Percentiles rank a stretch among this genome's conserved stretches.
These are phyloP conservation scores for Camptogramma bilineatum DNA, from an alignment of 2,888 invertebrate genomes.

Conservation along the genomic window DNA sequence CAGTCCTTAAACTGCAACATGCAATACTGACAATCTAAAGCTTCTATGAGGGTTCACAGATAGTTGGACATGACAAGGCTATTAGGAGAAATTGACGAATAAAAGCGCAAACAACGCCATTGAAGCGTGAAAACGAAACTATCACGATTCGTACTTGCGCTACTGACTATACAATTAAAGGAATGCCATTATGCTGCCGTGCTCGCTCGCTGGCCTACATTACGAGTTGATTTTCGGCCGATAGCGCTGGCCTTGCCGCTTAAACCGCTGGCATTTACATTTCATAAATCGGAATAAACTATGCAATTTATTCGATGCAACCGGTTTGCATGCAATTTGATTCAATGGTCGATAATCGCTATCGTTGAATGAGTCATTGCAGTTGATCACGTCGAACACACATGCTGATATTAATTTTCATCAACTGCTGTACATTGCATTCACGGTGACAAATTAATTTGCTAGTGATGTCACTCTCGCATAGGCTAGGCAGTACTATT, in stretches of 20 bases:
- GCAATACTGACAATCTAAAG: constrained; percentile 47
- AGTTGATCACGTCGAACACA: constrained; percentile 47
- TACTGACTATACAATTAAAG: constrained; percentile 62
- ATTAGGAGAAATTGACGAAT: constrained; percentile 68
- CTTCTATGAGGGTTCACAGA: constrained; percentile 61
- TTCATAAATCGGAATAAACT: constrained; percentile 71
- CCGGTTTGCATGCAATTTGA: constrained; percentile 72
- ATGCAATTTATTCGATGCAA: constrained; percentile 70
- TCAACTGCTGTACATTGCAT: constrained; percentile 40
- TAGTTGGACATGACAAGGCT: constrained; percentile 59
- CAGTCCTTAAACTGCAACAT: constrained; percentile 45
- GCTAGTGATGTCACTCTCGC: constrained; percentile 54
- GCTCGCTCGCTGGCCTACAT: constrained; percentile 75
- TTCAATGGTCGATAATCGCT: constrained; percentile 61
- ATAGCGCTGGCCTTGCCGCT: constrained; percentile 78
- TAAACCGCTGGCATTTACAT: constrained; percentile 75
- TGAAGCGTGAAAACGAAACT: constrained; percentile 80
- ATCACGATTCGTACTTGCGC: constrained; percentile 75
- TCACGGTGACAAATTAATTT: constrained; percentile 48
- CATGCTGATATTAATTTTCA: constrained; percentile 59
- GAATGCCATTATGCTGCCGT: constrained; percentile 70
- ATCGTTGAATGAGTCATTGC: constrained; percentile 63
- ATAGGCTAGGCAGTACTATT: background rate
- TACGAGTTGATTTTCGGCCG: constrained; percentile 77
- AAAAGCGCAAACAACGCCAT: constrained; percentile 68